These are phyloP conservation scores for Palythoa caribaeorum DNA, from an alignment of 92 coral and sea anemone species.

Conservation along the genomic window DNA sequence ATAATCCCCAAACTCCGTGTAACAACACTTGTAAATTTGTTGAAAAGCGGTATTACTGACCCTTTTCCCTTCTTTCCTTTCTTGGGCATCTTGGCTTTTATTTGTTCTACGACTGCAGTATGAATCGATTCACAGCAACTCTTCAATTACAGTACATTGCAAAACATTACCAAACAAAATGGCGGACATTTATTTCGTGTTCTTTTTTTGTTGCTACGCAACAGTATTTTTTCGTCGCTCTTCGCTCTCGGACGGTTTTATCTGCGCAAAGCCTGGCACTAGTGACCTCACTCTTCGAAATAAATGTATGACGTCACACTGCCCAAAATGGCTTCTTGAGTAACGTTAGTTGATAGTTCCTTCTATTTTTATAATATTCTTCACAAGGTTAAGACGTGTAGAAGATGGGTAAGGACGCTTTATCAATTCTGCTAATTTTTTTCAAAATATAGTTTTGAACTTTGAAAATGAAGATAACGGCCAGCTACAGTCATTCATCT, in stretches of 20 bases:
- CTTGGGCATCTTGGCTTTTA: constrained; percentile 75
- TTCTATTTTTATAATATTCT: constrained; percentile 19
- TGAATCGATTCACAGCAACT: neutral
- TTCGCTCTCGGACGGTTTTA: neutral
- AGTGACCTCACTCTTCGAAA: constrained; percentile 36
- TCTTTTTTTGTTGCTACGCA: constrained; percentile 34
- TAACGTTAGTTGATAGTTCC: neutral
- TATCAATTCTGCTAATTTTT: neutral
- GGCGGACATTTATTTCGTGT: constrained; percentile 17
- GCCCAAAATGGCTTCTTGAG: constrained; percentile 21
- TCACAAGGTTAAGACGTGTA: constrained; percentile 1
- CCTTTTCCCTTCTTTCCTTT: constrained; percentile 90
- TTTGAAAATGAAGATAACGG: neutral
- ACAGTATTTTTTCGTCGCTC: neutral
- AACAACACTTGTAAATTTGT: neutral
- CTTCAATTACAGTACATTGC: neutral
- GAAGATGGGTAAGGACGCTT: constrained; percentile 24
- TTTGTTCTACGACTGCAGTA: no score
- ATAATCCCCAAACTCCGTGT: no score
- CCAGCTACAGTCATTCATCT: neutral
- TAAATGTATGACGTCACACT: constrained; percentile 29
- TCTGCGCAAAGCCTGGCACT: constrained; percentile 2
- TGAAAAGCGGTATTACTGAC: constrained; percentile 56
- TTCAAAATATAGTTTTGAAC: neutral
- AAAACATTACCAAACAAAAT: neutral